Evolutionary conservation across 2,888 invertebrate genomes (phyloP), one percentile per base, ranked within the genome.

Genomic region (Gymnosoma rotundatum): DNA sequence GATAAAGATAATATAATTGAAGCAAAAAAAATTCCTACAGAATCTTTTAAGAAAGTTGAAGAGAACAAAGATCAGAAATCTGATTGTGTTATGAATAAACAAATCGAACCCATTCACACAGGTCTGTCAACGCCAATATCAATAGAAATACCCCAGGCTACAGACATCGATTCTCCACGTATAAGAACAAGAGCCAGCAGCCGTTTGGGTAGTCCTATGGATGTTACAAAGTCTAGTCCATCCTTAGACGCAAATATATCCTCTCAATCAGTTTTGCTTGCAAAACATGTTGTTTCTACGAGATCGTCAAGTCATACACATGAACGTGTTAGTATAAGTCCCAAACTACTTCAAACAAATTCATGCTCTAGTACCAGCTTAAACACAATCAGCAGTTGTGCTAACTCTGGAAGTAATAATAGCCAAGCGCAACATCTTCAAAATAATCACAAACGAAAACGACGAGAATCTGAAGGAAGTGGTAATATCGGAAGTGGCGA

Each of bases 121-220:
- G 80, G 42, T 48, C 83, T 90, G 45, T 60, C 67, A 42, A 96
- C 96, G 89, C 97, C 97, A 90, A 93, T 97, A 88, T 93, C 97
- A 2, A 97, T 97, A 88, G 97, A 97, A 91, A 97, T 97, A 88
- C 97, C 97, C 6, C 92, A 94, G 83, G 90, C 93, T 88, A 54
- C 64, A 12, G 92, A 92, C 48, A 70, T 87, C 83, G 90, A 92
- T 89, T 81, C 93, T 89, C 93, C 93, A 16, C 93, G 94, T 72
- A 94, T 95, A 12, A 93, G 95, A 72, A 95, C 95, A 61, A 93
- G 95, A 63, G 95, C 95, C 21, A 94, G 95, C 87, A 95, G 95
- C 89, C 95, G 95, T 88, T 91, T 95, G 88, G 94, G 94, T 89
- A 95, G 95, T 88, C 95, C 95, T 0, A 94, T 95, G 58, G 94